phyloP scores from a whole-genome alignment of 2,797 vertebrate species.

The Alexandromys oeconomus region DNA sequence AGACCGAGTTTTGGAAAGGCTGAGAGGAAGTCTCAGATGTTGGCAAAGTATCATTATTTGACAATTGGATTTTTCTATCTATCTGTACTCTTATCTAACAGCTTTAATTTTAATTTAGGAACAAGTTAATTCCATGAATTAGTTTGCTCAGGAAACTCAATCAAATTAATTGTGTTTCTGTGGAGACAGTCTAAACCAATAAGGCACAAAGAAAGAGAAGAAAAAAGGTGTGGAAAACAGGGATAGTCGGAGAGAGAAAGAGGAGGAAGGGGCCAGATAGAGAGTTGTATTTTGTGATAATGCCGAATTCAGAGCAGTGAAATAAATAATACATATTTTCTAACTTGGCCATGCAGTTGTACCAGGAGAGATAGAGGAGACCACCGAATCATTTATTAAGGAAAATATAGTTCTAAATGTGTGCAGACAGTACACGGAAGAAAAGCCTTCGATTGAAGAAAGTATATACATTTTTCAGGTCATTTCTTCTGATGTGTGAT shows the following conservation, averaged over 20 bases:
- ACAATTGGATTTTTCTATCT: neutral
- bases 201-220: neutral
- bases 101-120: constrained; percentile 10
- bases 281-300: neutral
- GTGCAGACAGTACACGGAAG: neutral
- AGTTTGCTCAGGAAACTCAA: neutral
- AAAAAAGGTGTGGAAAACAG: neutral
- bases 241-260: neutral
- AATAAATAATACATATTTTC: constrained; percentile 65
- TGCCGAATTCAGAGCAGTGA: constrained; percentile 46
- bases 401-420: constrained; percentile 56
- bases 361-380: neutral
- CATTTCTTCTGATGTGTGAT: neutral
- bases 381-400: constrained; percentile 61
- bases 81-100: neutral
- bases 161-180: constrained; percentile 37
- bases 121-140: constrained; percentile 13
- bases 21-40: constrained; percentile 14
- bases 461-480: neutral
- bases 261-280: neutral
- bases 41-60: constrained; percentile 15
- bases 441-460: constrained; percentile 17
- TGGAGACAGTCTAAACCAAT: constrained; percentile 41
- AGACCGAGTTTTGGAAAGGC: neutral
- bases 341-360: constrained; percentile 41